Base-by-base conservation (phyloP, 2,113 vertebrate species). In the Apteryx mantelli region DNA sequence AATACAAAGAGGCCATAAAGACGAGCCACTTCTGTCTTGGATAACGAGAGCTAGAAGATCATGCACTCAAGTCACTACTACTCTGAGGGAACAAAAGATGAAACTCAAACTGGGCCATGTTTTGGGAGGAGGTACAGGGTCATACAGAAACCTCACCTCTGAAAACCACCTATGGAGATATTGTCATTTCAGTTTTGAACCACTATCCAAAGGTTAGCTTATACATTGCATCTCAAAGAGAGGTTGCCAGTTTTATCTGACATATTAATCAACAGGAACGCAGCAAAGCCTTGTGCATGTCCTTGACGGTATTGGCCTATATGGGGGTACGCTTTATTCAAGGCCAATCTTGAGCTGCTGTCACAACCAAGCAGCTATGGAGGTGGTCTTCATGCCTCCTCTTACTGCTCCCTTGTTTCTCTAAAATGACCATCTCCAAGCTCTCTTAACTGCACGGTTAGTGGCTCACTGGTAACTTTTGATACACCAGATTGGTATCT, bases 261-360 rank as follows among this genome's bases (percentile, higher is more conserved):
- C 64, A 13, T 22, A 26, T 50, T 30, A 61, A 78, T 52, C 13
- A 12, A 3, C 2, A n/a, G 40, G 55, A 55, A 70, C 75, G 55
- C 38, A 24, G 2, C 2, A 50, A 50, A 86, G 34, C n/a, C 21
- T 53, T 42, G 24, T 13, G 40, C 50, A 44, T 7, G 3, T 16
- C 63, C 63, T 7, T 53, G 9, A 0, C 11, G 6, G 42, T 22
- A 1, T 1, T 34, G 80, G 11, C 15, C 2, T 2, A 0, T 8
- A 1, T 3, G 11, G 26, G 20, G 9, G 2, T 9, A 5, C 34
- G 36, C 36, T 68, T 84, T 42, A 7, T 17, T 34, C 64, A 77
- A 48, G 74, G 60, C 30, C 55, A 32, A 0, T 22, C 61, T 79
- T 6, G 1, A 13, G n/a, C 64, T 77, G 58, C 69, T 96, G 26